phyloP scores from a whole-genome alignment of 2,888 invertebrate species.

The Anthrax anthrax region DNA sequence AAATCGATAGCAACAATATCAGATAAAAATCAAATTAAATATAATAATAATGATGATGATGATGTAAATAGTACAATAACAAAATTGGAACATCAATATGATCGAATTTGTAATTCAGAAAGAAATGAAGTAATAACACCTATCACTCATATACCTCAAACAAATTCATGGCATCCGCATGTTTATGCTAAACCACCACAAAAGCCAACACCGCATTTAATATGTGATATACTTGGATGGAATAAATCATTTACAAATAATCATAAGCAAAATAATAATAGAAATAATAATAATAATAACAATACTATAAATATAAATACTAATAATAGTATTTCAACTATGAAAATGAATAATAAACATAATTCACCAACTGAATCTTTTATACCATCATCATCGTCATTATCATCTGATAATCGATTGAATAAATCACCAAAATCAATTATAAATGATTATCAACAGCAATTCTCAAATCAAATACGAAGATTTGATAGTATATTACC shows the following conservation, averaged over 20 bases:
- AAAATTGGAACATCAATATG: neutral
- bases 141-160: constrained; percentile 1
- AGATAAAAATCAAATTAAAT: too few species aligned
- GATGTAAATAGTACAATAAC: too few species aligned
- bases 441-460: constrained; percentile 25
- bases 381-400: neutral
- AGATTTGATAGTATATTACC: constrained; percentile 12
- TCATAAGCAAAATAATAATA: constrained; percentile 1
- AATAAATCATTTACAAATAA: constrained; percentile 10
- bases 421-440: constrained; percentile 32
- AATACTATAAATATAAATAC: neutral
- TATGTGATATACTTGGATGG: constrained; percentile 73
- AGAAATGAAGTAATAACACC: constrained; percentile 1
- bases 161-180: constrained; percentile 70
- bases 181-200: constrained; percentile 72
- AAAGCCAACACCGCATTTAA: constrained; percentile 72
- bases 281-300: neutral
- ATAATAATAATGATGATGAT: too few species aligned
- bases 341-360: too few species aligned
- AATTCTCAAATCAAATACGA: constrained; percentile 23
- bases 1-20: too few species aligned
- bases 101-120: neutral
- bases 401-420: too few species aligned
- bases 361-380: too few species aligned
- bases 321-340: neutral